Percentiles rank a stretch among this genome's conserved stretches.
Evolutionary conservation across 2,797 vertebrate species (phyloP).

Genomic region (Chelon auratus): DNA sequence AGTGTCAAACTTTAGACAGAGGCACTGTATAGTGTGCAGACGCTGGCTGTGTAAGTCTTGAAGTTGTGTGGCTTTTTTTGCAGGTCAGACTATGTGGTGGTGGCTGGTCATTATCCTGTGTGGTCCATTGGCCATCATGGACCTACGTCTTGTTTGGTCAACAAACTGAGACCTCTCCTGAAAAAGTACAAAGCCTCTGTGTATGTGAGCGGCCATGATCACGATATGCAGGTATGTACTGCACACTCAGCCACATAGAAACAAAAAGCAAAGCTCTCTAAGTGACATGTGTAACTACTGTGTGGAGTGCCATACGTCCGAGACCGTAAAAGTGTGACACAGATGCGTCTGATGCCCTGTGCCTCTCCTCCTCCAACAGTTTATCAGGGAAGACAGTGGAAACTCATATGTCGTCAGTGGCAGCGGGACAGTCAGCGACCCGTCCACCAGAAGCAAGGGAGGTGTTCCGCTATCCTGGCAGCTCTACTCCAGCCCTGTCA

Average conservation of each 20-base stretch:
- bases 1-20: no score
- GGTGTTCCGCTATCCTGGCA: constrained; percentile 74
- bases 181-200: constrained; percentile 75
- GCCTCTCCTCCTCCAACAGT: constrained; percentile 57
- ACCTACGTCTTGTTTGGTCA: constrained; percentile 74
- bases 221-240: constrained; percentile 75
- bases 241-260: no score
- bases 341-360: neutral
- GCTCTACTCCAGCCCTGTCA: constrained; percentile 75
- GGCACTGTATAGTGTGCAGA: no score
- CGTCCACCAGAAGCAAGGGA: constrained; percentile 40
- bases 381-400: constrained; percentile 77
- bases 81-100: constrained; percentile 79
- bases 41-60: neutral
- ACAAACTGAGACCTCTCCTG: constrained; percentile 74
- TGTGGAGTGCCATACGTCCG: no score
- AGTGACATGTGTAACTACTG: no score
- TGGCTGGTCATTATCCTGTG: constrained; percentile 82
- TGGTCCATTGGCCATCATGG: constrained; percentile 84
- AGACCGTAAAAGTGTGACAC: no score
- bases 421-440: constrained; percentile 63
- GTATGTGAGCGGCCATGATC: constrained; percentile 80
- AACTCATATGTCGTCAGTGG: constrained; percentile 77
- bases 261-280: no score
- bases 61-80: neutral